Conservation (phyloP, 2,113 vertebrate species). For the Pimephales promelas region DNA sequence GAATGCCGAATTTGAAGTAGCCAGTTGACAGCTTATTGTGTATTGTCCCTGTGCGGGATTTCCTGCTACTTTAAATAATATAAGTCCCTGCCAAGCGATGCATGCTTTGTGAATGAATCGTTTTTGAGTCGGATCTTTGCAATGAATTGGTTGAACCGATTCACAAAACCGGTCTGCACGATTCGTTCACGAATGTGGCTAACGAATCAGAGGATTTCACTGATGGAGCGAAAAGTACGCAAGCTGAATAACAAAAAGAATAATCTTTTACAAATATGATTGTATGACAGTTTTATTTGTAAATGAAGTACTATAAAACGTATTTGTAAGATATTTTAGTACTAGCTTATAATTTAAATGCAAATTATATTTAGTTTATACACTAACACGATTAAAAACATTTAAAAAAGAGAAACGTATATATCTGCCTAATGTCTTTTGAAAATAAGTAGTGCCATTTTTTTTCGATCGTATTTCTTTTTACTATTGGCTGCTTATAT, state of each 20-base stretch:
- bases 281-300: background rate
- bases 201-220: background rate
- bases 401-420: no score
- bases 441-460: background rate
- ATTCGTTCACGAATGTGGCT: background rate
- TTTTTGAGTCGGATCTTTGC: slow-evolving; percentile 4
- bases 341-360: background rate
- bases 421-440: no score
- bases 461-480: background rate
- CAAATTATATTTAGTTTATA: background rate
- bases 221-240: background rate
- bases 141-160: background rate
- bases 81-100: background rate
- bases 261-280: background rate
- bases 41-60: background rate
- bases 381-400: no score
- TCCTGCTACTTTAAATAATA: slow-evolving; percentile 28
- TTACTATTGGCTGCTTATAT: background rate
- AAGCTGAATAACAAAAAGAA: background rate
- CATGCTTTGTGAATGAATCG: background rate
- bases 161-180: background rate
- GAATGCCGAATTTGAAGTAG: background rate
- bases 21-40: background rate
- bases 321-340: background rate
- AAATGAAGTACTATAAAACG: background rate